These are phyloP conservation scores for Mercenaria mercenaria DNA, from an alignment of 1,140 invertebrate genomes.

Conservation along the genomic window DNA sequence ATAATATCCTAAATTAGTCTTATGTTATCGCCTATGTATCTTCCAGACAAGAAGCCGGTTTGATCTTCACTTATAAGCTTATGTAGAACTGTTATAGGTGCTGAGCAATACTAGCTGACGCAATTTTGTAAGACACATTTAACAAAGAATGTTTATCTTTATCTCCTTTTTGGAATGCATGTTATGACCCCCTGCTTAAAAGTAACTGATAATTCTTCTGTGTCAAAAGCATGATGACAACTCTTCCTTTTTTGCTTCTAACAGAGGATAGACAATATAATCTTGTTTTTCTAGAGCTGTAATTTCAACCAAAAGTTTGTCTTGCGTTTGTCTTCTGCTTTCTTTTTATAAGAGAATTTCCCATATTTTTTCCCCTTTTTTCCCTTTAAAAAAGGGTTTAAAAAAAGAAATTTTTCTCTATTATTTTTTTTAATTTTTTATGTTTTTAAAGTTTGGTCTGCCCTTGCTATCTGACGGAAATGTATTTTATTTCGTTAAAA, in stretches of 20 bases:
- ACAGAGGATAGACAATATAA: not conserved
- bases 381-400: conserved; percentile 46
- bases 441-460: not conserved
- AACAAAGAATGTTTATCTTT: conserved; percentile 43
- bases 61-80: no score
- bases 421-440: conserved; percentile 26
- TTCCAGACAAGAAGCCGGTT: no score
- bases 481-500: no score
- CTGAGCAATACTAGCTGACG: no score
- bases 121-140: no score
- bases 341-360: conserved; percentile 12
- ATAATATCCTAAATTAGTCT: no score
- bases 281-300: conserved; percentile 5
- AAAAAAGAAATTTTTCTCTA: conserved; percentile 49
- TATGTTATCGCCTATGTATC: no score
- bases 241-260: conserved; percentile 5
- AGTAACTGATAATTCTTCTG: conserved; percentile 19
- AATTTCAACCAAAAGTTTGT: not conserved
- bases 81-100: no score
- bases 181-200: no score
- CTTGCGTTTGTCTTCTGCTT: not conserved
- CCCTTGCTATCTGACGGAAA: not conserved
- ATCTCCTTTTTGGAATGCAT: conserved; percentile 13
- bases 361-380: conserved; percentile 51
- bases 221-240: conserved; percentile 38